Conservation (phyloP, 2,113 vertebrate species). For the Poeciliopsis occidentalis region DNA sequence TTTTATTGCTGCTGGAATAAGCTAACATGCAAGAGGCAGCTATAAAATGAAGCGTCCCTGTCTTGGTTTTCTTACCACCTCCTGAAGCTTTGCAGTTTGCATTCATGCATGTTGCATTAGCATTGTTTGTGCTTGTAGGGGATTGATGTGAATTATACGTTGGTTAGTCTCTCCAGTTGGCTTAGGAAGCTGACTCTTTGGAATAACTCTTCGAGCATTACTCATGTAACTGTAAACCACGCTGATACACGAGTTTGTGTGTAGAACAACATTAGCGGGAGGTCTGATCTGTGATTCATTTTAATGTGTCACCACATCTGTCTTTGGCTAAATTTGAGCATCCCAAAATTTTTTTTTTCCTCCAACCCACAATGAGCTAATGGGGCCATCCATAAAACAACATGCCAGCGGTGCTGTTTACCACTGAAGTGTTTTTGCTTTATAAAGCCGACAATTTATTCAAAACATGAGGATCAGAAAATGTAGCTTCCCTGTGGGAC, state of each 20-base stretch:
- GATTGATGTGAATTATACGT: conserved; percentile 48
- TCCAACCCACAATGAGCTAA: conserved; percentile 28
- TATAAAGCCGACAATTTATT: conserved; percentile 28
- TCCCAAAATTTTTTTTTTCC: conserved; percentile 50
- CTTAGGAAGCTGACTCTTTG: conserved; percentile 47
- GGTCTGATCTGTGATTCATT: conserved; percentile 53
- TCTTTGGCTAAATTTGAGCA: conserved; percentile 60
- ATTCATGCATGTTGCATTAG: conserved; percentile 40
- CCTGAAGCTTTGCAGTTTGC: conserved; percentile 60
- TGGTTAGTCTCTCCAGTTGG: conserved; percentile 57
- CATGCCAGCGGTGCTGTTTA: conserved; percentile 22
- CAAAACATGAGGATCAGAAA: conserved; percentile 17
- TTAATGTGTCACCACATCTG: conserved; percentile 67
- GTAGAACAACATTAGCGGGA: conserved; percentile 60
- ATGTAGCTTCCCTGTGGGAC: conserved; percentile 17
- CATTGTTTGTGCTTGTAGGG: conserved; percentile 40
- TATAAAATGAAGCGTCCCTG: conserved; percentile 76
- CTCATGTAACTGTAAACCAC: conserved; percentile 70
- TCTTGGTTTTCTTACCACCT: conserved; percentile 68
- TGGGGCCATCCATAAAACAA: conserved; percentile 29
- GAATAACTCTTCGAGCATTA: conserved; percentile 53
- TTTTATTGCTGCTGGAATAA: conserved; percentile 80
- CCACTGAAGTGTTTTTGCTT: conserved; percentile 35
- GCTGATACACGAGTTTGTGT: conserved; percentile 60
- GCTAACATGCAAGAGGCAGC: conserved; percentile 79